Evolutionary conservation across 2,888 invertebrate species (phyloP).

Genomic region (Torymus texanus): DNA sequence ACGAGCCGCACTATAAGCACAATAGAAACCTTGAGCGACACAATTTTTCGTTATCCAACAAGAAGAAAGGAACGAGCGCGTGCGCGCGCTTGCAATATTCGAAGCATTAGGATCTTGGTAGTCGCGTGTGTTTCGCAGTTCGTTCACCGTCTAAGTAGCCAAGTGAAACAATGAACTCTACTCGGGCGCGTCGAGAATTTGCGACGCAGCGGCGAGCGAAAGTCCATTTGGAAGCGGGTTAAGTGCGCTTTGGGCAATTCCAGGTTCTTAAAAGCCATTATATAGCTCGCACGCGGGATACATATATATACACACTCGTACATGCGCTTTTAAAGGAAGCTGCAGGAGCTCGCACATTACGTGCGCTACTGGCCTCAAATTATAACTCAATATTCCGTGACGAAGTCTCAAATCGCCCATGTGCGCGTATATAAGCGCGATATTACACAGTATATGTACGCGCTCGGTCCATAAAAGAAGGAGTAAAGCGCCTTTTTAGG

Average conservation of each 20-base stretch:
- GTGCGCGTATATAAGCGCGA: too few relatives aligned
- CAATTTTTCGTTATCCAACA: background rate
- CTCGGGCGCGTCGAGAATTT: conserved; percentile 42
- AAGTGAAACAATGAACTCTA: conserved; percentile 63
- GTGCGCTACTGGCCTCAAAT: conserved; percentile 28
- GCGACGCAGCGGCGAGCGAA: conserved; percentile 59
- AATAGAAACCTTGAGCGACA: conserved; percentile 14
- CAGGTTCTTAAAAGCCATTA: conserved; percentile 66
- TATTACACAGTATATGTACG: background rate
- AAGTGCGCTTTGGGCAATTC: conserved; percentile 67
- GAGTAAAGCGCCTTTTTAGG: conserved; percentile 4
- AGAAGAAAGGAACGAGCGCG: conserved; percentile 23
- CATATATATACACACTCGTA: too few relatives aligned
- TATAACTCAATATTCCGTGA: conserved; percentile 54
- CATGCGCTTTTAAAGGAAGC: conserved; percentile 45
- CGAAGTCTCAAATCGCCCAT: background rate
- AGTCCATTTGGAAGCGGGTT: conserved; percentile 68
- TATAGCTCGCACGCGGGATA: conserved; percentile 56
- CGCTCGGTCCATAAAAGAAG: conserved; percentile 12
- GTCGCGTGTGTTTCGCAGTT: conserved; percentile 58
- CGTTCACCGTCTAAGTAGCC: conserved; percentile 63
- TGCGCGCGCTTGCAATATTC: conserved; percentile 7
- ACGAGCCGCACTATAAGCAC: background rate
- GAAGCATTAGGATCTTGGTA: conserved; percentile 42
- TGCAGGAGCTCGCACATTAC: background rate